Conservation (phyloP, 2,113 vertebrate species). For the Anarrhichthys ocellatus region DNA sequence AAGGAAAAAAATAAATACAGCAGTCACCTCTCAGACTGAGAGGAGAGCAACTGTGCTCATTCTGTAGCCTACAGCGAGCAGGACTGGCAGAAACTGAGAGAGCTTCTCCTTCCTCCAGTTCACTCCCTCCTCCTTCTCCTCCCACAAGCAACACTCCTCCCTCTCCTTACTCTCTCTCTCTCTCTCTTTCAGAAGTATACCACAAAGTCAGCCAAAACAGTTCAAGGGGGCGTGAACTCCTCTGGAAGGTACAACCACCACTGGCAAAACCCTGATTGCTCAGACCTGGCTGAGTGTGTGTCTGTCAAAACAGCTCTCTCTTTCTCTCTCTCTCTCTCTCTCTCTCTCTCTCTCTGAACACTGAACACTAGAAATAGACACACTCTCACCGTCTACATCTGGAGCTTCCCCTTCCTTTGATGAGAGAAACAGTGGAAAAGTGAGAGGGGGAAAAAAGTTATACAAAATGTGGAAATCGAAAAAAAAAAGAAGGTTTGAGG, state of each 20-base stretch:
- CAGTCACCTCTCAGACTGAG: slow-evolving; percentile 71
- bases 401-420: slow-evolving; percentile 80
- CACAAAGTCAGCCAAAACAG: slow-evolving; percentile 84
- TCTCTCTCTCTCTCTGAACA: slow-evolving; percentile 46
- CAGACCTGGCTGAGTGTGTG: slow-evolving; percentile 67
- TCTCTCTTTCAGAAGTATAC: slow-evolving; percentile 69
- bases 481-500: background rate
- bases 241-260: slow-evolving; percentile 85
- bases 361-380: slow-evolving; percentile 80
- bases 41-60: slow-evolving; percentile 79
- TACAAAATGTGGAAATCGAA: slow-evolving; percentile 60
- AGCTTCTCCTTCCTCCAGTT: slow-evolving; percentile 72
- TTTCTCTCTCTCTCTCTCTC: slow-evolving; percentile 37
- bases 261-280: slow-evolving; percentile 82
- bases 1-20: slow-evolving; percentile 14
- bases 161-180: slow-evolving; percentile 67
- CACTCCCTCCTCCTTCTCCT: slow-evolving; percentile 80
- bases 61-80: slow-evolving; percentile 76
- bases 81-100: slow-evolving; percentile 78
- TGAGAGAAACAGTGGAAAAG: slow-evolving; percentile 54
- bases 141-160: slow-evolving; percentile 79
- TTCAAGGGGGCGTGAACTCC: slow-evolving; percentile 88
- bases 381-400: slow-evolving; percentile 80
- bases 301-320: slow-evolving; percentile 84
- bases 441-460: slow-evolving; percentile 19